Conservation (phyloP, 2,113 vertebrate genomes). For the Otolemur garnettii region DNA sequence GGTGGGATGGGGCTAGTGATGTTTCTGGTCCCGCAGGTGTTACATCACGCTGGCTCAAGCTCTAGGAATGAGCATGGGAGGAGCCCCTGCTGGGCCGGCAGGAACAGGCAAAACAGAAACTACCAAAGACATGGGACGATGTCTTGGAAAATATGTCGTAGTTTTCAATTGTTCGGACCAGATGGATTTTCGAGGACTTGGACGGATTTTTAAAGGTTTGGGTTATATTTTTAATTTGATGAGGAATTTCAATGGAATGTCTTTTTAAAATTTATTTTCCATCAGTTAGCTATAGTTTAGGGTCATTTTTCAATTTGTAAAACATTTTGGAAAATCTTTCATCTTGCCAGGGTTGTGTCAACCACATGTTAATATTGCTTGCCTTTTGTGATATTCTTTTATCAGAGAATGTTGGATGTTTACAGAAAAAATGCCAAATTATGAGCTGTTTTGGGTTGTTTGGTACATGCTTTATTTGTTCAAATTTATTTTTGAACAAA, state of each 20-base stretch:
- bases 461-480: not conserved
- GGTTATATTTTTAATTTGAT: not conserved
- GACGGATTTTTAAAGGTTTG: conserved; percentile 97
- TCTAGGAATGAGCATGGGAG: conserved; percentile 98
- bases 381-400: not conserved
- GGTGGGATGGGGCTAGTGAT: not conserved
- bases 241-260: not conserved
- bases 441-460: not conserved
- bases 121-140: conserved; percentile 97
- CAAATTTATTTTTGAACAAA: conserved; percentile 53
- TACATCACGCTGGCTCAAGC: conserved; percentile 98
- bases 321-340: conserved; percentile 10
- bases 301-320: not conserved
- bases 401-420: not conserved
- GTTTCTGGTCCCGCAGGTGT: conserved; percentile 88
- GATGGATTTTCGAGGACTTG: conserved; percentile 99
- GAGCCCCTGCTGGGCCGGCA: conserved; percentile 96
- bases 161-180: conserved; percentile 99
- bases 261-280: not conserved
- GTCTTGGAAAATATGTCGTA: conserved; percentile 97
- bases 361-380: not conserved
- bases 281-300: not conserved
- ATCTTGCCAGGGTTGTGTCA: not conserved
- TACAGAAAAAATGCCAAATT: not conserved
- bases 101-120: conserved; percentile 99